These are phyloP conservation scores for Thomomys bottae DNA, from an alignment of 2,113 vertebrate genomes.

Conservation along the genomic window DNA sequence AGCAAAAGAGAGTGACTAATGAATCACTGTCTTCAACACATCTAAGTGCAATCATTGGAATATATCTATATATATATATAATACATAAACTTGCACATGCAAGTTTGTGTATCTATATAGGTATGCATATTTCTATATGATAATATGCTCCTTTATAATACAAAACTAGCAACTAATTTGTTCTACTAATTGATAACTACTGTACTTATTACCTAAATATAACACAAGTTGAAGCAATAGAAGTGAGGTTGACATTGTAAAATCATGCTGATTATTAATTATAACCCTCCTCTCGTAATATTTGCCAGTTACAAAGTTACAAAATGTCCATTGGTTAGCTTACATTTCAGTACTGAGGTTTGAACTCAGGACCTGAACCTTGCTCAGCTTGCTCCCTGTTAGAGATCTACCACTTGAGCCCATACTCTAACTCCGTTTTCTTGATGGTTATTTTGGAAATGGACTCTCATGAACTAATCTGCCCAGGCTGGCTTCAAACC, in stretches of 20 bases:
- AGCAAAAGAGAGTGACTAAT: neutral
- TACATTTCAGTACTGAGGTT: neutral
- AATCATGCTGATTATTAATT: neutral
- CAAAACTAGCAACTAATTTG: neutral
- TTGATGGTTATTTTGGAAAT: no score
- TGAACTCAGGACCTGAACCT: no score
- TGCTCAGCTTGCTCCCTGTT: no score
- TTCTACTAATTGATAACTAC: neutral
- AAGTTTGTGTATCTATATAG: no score
- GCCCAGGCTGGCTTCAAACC: no score
- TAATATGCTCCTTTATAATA: conserved; percentile 9
- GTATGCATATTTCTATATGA: neutral
- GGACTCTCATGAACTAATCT: no score
- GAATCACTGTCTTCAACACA: conserved; percentile 14
- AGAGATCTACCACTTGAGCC: no score
- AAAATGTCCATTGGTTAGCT: neutral
- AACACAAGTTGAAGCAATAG: conserved; percentile 35
- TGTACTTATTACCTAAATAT: conserved; percentile 15
- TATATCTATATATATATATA: neutral
- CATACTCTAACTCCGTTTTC: no score
- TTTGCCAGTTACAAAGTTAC: neutral
- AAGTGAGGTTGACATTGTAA: neutral
- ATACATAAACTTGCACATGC: neutral
- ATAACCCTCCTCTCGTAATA: neutral
- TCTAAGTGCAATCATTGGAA: neutral